Evolutionary conservation across 2,113 vertebrate genomes (phyloP), one percentile per base, ranked within the genome.

Genomic region (Corythornis vintsioides): DNA sequence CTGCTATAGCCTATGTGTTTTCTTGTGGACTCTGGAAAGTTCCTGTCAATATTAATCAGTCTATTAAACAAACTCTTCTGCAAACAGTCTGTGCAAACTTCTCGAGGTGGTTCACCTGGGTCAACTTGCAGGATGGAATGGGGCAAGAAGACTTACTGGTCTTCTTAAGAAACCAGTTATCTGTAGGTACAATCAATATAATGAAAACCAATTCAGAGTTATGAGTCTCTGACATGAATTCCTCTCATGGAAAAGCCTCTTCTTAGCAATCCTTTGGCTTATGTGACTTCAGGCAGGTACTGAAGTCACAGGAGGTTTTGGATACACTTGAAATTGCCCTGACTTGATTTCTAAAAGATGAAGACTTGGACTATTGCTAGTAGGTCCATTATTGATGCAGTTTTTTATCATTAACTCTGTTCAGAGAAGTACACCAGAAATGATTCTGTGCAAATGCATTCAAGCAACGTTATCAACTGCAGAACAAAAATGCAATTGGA

Each of bases 401-500:
- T 6, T 43, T 83, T 72, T 84, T 77, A 57, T 59, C 60, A 48
- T 45, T 64, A 63, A 47, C 29, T 89, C 43, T n/a, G 28, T 79
- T 53, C 50, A 82, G 1, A 83, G 50, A 80, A 73, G 18, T 48
- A 52, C 2, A 53, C 20, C 17, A 80, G 48, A 66, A 92, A 80
- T 65, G 10, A 72, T 74, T 87, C 43, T 88, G 60, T 91, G 60
- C 78, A 81, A 93, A 93, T 77, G 18, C 42, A 81, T 92, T 83
- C 82, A 70, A 91, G 89, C 52, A 75, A 33, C 48, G 89, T 71
- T 95, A 88, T 92, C 77, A 90, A 10, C 55, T 67, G 67, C 70
- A 87, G 67, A 73, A 56, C 52, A 77, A 75, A 94, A 96, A 88
- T 89, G 92, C 87, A 83, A 88, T 73, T 80, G 87, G 78, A 92